A percentile compares a stretch with the other conserved stretches of the same genome.
Evolutionary conservation across 2,113 vertebrate species (phyloP).

Genomic region (Deroptyus accipitrinus): DNA sequence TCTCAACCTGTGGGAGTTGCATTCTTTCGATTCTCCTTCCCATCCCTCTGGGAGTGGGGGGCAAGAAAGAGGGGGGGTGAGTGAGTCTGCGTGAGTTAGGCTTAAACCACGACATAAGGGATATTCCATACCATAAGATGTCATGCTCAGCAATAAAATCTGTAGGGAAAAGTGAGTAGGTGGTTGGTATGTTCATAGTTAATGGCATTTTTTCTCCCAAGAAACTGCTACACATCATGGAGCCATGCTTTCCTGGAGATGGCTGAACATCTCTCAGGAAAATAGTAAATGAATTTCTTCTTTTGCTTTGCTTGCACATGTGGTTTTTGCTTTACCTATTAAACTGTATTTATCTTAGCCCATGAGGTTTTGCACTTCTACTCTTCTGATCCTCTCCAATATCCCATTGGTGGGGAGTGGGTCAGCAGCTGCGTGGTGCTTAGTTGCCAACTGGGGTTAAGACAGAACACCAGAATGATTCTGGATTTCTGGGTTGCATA

Average conservation of each 20-base stretch:
- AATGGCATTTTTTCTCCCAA: neutral
- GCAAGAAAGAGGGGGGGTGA: no score
- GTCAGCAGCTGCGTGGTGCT: neutral
- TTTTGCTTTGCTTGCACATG: accelerated
- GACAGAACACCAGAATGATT: neutral
- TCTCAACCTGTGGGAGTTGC: no score
- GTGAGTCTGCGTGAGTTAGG: no score
- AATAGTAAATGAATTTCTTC: neutral
- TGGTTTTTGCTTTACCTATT: neutral
- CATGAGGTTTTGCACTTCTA: neutral
- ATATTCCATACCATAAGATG: neutral
- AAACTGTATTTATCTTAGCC: neutral
- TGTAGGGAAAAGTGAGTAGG: neutral
- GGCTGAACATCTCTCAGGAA: neutral
- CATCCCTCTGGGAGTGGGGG: no score
- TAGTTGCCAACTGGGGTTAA: neutral
- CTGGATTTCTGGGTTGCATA: neutral
- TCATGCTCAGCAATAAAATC: neutral
- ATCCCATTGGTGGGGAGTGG: neutral
- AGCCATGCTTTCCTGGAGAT: neutral
- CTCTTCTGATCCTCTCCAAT: neutral
- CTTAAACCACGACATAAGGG: no score
- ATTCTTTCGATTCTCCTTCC: no score
- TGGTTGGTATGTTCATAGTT: accelerated
- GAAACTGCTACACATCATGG: accelerated